Conservation (phyloP, 2,113 vertebrate genomes). For the Protobothrops mucrosquamatus region DNA sequence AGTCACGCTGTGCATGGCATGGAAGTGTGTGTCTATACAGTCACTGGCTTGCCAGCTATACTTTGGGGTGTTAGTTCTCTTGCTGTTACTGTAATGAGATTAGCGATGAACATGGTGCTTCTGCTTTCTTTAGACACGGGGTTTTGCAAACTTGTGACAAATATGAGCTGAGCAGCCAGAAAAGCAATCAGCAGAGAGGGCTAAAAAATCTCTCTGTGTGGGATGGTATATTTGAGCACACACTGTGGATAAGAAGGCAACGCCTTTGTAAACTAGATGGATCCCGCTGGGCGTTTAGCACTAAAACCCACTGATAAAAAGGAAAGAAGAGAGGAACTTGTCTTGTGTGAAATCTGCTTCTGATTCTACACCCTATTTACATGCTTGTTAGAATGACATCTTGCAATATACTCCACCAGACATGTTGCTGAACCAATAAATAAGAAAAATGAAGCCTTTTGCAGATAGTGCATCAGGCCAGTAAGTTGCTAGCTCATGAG, state of each 20-base stretch:
- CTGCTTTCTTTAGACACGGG: conserved; percentile 58
- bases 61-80: conserved; percentile 63
- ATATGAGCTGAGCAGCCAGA: conserved; percentile 74
- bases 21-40: conserved; percentile 22
- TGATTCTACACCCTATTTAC: conserved; percentile 46
- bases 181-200: conserved; percentile 60
- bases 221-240: conserved; percentile 54
- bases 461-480: conserved; percentile 43
- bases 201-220: conserved; percentile 33
- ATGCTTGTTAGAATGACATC: conserved; percentile 68
- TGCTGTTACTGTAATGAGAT: conserved; percentile 75
- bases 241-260: conserved; percentile 53
- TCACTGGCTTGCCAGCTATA: conserved; percentile 54
- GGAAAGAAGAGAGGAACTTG: conserved; percentile 47
- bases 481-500: conserved; percentile 47
- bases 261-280: conserved; percentile 66
- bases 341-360: conserved; percentile 61
- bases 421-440: conserved; percentile 56
- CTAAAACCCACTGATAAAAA: conserved; percentile 36
- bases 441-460: conserved; percentile 65
- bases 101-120: conserved; percentile 67
- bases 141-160: conserved; percentile 65
- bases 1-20: conserved; percentile 64
- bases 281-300: conserved; percentile 68
- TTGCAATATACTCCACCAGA: conserved; percentile 56